phyloP scores from a whole-genome alignment of 92 coral and sea anemone species.

The Isaurus tuberculatus region DNA sequence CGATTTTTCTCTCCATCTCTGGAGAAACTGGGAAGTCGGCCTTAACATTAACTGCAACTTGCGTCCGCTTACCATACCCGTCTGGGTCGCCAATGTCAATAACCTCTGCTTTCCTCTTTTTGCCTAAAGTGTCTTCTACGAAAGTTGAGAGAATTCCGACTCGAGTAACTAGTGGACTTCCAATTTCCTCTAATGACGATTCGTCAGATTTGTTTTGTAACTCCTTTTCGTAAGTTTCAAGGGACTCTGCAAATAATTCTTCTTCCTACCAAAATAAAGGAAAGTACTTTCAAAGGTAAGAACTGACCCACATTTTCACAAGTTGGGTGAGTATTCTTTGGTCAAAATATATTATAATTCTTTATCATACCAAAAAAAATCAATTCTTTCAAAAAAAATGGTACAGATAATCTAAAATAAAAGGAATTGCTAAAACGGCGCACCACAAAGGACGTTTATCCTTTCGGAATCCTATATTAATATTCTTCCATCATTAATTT shows the following conservation, averaged over 20 bases:
- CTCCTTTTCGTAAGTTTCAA: slow-evolving; percentile 86
- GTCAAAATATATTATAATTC: too few relatives aligned
- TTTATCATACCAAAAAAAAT: too few relatives aligned
- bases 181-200: slow-evolving; percentile 45
- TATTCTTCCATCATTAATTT: neutral
- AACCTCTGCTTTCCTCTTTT: slow-evolving; percentile 78
- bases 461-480: too few relatives aligned
- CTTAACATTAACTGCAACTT: slow-evolving; percentile 82
- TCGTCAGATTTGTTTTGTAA: slow-evolving; percentile 62
- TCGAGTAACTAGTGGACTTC: slow-evolving; percentile 59
- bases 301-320: too few relatives aligned
- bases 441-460: too few relatives aligned
- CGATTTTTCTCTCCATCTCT: slow-evolving; percentile 88
- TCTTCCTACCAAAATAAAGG: slow-evolving; percentile 49
- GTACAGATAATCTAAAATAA: too few relatives aligned
- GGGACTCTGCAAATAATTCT: slow-evolving; percentile 68
- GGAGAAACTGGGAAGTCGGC: slow-evolving; percentile 80
- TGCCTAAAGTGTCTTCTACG: slow-evolving; percentile 89
- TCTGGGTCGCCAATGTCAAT: slow-evolving; percentile 76
- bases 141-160: slow-evolving; percentile 75
- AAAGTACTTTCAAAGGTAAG: neutral
- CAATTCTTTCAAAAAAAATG: too few relatives aligned
- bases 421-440: too few relatives aligned
- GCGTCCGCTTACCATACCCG: slow-evolving; percentile 81
- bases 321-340: too few relatives aligned